phyloP scores from a whole-genome alignment of 2,797 vertebrate species.

The Phaenicophaeus curvirostris region DNA sequence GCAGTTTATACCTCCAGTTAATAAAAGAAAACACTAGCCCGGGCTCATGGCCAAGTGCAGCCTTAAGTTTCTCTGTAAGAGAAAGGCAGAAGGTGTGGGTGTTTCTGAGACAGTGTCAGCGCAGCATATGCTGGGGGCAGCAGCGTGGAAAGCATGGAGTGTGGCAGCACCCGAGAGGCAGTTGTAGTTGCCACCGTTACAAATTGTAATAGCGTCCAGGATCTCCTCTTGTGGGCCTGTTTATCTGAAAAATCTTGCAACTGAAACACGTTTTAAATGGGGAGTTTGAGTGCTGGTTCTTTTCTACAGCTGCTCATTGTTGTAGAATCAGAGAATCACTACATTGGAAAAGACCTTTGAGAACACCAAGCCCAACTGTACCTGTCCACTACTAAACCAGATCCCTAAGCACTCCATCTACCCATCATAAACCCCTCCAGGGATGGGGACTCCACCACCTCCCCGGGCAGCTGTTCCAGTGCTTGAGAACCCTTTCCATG shows the following conservation, averaged over 20 bases:
- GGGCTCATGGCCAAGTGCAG: background rate
- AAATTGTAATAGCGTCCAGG: background rate
- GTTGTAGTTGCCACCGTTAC: background rate
- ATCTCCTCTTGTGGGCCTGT: background rate
- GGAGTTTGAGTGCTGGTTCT: background rate
- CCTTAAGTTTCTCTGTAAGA: background rate
- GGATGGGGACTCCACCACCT: no score
- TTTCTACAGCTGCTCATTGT: background rate
- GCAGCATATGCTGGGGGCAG: background rate
- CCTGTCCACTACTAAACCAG: no score
- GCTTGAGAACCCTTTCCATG: no score
- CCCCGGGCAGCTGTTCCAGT: no score
- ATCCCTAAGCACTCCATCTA: no score
- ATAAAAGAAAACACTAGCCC: background rate
- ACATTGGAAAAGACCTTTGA: no score
- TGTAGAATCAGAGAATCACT: no score
- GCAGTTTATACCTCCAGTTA: background rate
- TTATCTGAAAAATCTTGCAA: background rate
- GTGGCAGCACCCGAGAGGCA: fast-evolving
- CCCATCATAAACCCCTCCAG: no score
- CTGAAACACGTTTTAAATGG: background rate
- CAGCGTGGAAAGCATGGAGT: background rate
- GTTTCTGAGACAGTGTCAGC: background rate
- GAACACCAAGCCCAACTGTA: no score
- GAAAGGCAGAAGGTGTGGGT: background rate